Evolutionary conservation across 2,113 vertebrate genomes (phyloP).

Genomic region (Leucoraja erinaceus): DNA sequence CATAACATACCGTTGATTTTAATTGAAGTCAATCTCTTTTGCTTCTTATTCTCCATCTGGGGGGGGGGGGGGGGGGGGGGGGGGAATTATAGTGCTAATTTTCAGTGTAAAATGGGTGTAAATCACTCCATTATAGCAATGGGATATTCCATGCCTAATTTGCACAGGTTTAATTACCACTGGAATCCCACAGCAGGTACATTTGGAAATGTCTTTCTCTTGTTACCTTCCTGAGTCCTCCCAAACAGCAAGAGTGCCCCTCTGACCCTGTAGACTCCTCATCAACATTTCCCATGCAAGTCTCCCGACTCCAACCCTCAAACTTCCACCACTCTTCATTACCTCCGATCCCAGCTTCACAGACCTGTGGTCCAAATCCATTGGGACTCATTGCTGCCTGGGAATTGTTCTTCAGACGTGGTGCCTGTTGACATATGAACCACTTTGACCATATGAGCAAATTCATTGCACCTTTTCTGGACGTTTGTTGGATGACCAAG

Average conservation of each 20-base stretch:
- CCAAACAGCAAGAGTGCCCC: background rate
- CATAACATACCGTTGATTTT: background rate
- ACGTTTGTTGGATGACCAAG: too few species aligned
- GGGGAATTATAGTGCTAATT: background rate
- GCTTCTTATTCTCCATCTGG: background rate
- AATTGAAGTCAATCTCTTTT: background rate
- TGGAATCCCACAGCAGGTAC: background rate
- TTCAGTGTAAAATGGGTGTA: background rate
- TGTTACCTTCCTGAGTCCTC: background rate
- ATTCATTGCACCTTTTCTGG: background rate
- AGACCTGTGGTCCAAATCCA: background rate
- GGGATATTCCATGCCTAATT: background rate
- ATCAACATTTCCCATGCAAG: too few species aligned
- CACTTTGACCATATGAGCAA: background rate
- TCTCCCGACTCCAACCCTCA: background rate
- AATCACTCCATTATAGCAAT: background rate
- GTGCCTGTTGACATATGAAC: too few species aligned
- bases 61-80: background rate
- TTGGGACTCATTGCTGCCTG: background rate
- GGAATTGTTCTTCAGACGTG: background rate
- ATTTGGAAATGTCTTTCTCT: background rate
- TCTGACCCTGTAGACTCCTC: background rate
- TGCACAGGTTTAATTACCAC: background rate
- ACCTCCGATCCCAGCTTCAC: too few species aligned
- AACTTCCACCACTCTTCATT: too few species aligned